Evolutionary conservation across 2,113 vertebrate species (phyloP).

Genomic region (Cygnus atratus): DNA sequence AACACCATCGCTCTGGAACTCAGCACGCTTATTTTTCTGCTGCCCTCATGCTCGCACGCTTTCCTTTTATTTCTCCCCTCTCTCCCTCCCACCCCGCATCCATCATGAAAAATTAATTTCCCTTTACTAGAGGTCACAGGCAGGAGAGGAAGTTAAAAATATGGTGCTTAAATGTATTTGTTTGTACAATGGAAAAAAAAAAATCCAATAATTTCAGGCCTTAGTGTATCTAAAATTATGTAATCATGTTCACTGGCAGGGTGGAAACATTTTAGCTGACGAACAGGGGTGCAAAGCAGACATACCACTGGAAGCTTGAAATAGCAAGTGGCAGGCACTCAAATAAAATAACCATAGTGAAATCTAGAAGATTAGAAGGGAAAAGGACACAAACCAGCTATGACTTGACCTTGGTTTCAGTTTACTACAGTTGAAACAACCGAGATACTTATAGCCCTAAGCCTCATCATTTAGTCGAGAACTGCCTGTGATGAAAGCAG

Average conservation of each 20-base stretch:
- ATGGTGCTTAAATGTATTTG: neutral
- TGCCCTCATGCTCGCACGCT: neutral
- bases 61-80: neutral
- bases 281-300: neutral
- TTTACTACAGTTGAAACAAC: slow-evolving; percentile 43
- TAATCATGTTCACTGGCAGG: neutral
- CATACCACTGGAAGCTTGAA: neutral
- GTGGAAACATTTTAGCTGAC: slow-evolving; percentile 34
- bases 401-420: slow-evolving; percentile 56
- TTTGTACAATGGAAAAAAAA: neutral
- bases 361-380: slow-evolving; percentile 37
- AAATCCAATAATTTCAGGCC: slow-evolving; percentile 23
- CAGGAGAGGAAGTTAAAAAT: slow-evolving; percentile 35
- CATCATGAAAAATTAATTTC: slow-evolving; percentile 19
- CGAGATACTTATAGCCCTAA: slow-evolving; percentile 51
- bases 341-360: slow-evolving; percentile 49
- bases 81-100: neutral
- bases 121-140: neutral
- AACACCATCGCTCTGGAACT: neutral
- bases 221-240: slow-evolving; percentile 32
- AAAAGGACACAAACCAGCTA: slow-evolving; percentile 43
- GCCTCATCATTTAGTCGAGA: slow-evolving; percentile 43
- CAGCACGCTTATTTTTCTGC: neutral
- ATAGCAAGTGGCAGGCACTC: slow-evolving; percentile 46
- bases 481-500: slow-evolving; percentile 44